Base-by-base conservation (phyloP, 1,140 invertebrate genomes). In the Drosophila ananassae region DNA sequence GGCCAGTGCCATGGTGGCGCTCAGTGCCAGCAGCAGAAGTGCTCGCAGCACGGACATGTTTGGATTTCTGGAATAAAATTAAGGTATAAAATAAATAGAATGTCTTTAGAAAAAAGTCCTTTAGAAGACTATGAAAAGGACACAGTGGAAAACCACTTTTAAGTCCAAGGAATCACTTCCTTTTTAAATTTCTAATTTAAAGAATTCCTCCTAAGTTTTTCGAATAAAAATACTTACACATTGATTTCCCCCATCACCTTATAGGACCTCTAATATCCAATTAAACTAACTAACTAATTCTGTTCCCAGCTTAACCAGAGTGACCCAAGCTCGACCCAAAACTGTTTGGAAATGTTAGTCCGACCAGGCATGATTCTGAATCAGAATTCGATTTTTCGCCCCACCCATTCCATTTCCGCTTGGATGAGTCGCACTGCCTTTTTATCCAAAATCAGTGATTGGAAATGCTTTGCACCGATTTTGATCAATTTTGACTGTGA, bases 1-100 rank as follows among this genome's bases (percentile, higher is more conserved):
- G 55, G 96, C 96, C 64, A 95, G 92, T 46, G 95, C 95, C 59
- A 95, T 92, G 50, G 94, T 94, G 44, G 95, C 93, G 84, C 94
- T 94, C 77, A 95, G 89, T 24, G 96, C 93, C 79, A 97, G 92
- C 79, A 97, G 92, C 71, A 92, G 91, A 58, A 93, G 77, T 39
- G 89, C 87, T 55, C 91, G 90, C 57, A 92, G 68, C 74, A 90
- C 77, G 71, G 77, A 90, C 91, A 92, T 79, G 12, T 53, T 71
- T 44, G 63, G 51, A 32, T 1, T 48, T 6, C 66, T 69, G 4
- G 24, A 50, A 63, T 66, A 53, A 47, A 55, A 21, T 39, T 52
- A 39, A 21, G 17, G 10, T 24, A 59, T 57, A 41, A 21, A 41
- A 32, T 13, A 21, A 22, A 37, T 37, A 28, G 25, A 0, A 28